These are phyloP conservation scores for Selenia dentaria DNA, from an alignment of 2,888 invertebrate genomes.

Conservation along the genomic window DNA sequence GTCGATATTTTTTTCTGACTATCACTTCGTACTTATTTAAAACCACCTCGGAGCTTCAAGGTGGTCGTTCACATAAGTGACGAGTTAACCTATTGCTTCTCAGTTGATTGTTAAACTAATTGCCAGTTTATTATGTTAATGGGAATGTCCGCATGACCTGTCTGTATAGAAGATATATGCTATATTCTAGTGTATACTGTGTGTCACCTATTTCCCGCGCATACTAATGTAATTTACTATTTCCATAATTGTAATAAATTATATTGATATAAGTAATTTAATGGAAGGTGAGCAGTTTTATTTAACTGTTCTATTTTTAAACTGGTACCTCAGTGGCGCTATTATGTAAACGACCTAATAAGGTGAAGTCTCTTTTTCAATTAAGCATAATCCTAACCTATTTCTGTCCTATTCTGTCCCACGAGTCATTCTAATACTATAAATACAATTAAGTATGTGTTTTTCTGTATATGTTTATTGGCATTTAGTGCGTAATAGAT, in stretches of 20 bases:
- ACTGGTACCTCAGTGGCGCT: neutral
- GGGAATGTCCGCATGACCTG: slow-evolving; percentile 3
- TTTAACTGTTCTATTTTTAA: neutral
- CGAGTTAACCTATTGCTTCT: slow-evolving; percentile 19
- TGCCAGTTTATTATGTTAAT: slow-evolving; percentile 29
- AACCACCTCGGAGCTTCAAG: slow-evolving; percentile 7
- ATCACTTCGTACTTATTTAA: no score
- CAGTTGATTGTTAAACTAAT: slow-evolving; percentile 26
- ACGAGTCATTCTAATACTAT: no score
- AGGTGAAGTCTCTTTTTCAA: no score
- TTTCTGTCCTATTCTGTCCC: no score
- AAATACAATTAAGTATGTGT: no score
- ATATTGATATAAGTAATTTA: slow-evolving; percentile 3
- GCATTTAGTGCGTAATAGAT: no score
- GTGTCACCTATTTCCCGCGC: slow-evolving; percentile 6
- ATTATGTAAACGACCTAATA: no score
- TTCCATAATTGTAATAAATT: slow-evolving; percentile 19
- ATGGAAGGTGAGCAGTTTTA: neutral
- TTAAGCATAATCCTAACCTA: no score
- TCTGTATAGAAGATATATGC: neutral
- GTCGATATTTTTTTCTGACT: no score
- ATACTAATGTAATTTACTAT: slow-evolving; percentile 12
- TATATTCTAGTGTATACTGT: slow-evolving; percentile 2
- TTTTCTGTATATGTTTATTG: no score
- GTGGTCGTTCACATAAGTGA: slow-evolving; percentile 17